These are phyloP conservation scores for Malacoctenus gilli DNA, from an alignment of 2,797 vertebrate genomes.

Conservation along the genomic window DNA sequence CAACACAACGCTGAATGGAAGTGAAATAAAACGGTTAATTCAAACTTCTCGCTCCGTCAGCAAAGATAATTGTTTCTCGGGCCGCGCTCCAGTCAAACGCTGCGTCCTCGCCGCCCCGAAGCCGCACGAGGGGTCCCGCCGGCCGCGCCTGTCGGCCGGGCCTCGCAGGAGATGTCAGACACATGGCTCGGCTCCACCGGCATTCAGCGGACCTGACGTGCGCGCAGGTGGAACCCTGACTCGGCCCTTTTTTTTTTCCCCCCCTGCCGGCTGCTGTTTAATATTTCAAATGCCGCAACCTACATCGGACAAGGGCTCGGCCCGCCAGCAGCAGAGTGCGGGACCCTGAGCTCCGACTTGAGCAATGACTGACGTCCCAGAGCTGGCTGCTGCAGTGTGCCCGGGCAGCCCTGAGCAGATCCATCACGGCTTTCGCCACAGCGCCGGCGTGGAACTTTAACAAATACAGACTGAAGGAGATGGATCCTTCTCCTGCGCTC, in stretches of 20 bases:
- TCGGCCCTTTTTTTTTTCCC: too few relatives aligned
- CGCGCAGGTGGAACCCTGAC: constrained; percentile 55
- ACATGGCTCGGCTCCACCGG: constrained; percentile 33
- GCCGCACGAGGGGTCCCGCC: constrained; percentile 8
- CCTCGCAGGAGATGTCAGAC: constrained; percentile 29
- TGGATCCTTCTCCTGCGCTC: constrained; percentile 60
- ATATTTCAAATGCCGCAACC: constrained; percentile 70
- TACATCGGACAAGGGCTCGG: constrained; percentile 48
- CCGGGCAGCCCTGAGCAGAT: constrained; percentile 61
- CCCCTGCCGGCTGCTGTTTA: constrained; percentile 54
- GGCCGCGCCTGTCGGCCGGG: constrained; percentile 27
- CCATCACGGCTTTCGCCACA: constrained; percentile 65
- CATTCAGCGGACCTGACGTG: constrained; percentile 41
- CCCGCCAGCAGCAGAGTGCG: constrained; percentile 52
- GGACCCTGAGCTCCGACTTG: constrained; percentile 60
- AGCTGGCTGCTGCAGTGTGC: constrained; percentile 49
- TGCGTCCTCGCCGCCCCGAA: constrained; percentile 15
- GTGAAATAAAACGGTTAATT: not conserved
- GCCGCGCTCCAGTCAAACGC: constrained; percentile 14
- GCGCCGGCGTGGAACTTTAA: constrained; percentile 65
- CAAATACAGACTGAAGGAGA: constrained; percentile 68
- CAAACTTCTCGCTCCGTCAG: not conserved
- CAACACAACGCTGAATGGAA: too few relatives aligned
- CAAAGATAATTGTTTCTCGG: not conserved
- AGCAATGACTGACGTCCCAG: constrained; percentile 63